Base-by-base conservation (phyloP, 2,888 invertebrate species). In the Watsonalla binaria region DNA sequence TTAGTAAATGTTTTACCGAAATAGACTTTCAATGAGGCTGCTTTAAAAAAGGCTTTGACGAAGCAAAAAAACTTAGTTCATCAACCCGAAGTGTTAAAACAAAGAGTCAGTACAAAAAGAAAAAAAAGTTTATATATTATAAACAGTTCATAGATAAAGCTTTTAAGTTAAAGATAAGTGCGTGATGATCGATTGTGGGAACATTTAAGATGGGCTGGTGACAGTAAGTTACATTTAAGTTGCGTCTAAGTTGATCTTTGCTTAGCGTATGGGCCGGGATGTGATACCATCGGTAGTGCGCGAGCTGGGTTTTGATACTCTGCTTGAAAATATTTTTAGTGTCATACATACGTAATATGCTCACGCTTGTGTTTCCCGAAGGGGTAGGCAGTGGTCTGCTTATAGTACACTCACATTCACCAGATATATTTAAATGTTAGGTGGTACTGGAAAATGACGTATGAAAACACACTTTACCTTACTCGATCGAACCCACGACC, bases 171-270 rank as follows among this genome's bases (percentile, higher is more conserved):
- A 53, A 80, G 89, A 89, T 90, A 89, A 85, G 76, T 71, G 58
- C 63, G 65, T 73, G 76, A 75, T 90, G 90, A 90, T 90, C 85
- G 90, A 90, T 90, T 81, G 89, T 90, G 90, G 86, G 90, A 90
- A 87, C 74, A 70, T 62, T 58, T 56, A 70, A 74, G 80, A 74
- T 74, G 76, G 70, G 65, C 64, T 68, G 86, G 82, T 84, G 89
- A 89, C 90, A 89, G 85, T 85, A 84, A 86, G 84, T 83, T 82
- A 84, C 82, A 78, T 86, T 85, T 82, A 83, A 79, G 80, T 78
- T 80, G 71, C 59, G 56, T 70, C 68, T 71, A 72, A 76, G 76
- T 82, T 79, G 85, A 79, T 76, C 81, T 78, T 70, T 80, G 76
- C 78, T 80, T 64, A 74, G 74, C 81, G 84, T 84, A 82, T 80